These are phyloP conservation scores for Agrochola lota DNA, from an alignment of 2,888 invertebrate genomes.

Conservation along the genomic window DNA sequence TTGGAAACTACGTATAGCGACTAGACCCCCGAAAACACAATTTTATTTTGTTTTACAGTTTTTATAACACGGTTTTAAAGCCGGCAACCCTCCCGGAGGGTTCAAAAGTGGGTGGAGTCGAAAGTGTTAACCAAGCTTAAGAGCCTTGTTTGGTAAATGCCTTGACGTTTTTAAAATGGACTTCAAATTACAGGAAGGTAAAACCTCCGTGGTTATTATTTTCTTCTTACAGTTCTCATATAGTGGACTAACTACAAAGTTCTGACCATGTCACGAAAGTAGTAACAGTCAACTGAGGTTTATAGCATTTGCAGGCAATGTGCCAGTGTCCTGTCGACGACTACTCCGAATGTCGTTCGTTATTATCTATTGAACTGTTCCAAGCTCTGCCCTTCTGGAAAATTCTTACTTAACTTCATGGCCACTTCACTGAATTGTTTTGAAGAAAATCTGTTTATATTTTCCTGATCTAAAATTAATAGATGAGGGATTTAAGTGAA, in stretches of 20 bases:
- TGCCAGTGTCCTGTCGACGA: conserved; percentile 57
- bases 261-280: conserved; percentile 46
- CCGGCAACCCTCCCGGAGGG: too few relatives aligned
- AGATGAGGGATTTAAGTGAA: not conserved
- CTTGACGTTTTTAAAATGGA: not conserved
- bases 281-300: conserved; percentile 53
- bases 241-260: conserved; percentile 9
- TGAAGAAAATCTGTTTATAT: not conserved
- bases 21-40: too few relatives aligned
- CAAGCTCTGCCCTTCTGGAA: not conserved
- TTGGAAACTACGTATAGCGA: too few relatives aligned
- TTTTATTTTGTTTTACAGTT: too few relatives aligned
- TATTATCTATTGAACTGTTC: conserved; percentile 1
- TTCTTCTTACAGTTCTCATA: not conserved
- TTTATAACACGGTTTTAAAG: too few relatives aligned
- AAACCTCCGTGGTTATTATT: not conserved
- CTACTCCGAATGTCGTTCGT: conserved; percentile 27
- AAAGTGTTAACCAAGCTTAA: too few relatives aligned
- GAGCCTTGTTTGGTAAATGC: too few relatives aligned
- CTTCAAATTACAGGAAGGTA: not conserved
- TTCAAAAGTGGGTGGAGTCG: too few relatives aligned
- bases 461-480: not conserved
- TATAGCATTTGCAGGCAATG: conserved; percentile 56
- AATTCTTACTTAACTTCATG: not conserved
- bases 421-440: not conserved